Evolutionary conservation across 1,140 invertebrate genomes (phyloP).

Genomic region (Hypothenemus hampei): DNA sequence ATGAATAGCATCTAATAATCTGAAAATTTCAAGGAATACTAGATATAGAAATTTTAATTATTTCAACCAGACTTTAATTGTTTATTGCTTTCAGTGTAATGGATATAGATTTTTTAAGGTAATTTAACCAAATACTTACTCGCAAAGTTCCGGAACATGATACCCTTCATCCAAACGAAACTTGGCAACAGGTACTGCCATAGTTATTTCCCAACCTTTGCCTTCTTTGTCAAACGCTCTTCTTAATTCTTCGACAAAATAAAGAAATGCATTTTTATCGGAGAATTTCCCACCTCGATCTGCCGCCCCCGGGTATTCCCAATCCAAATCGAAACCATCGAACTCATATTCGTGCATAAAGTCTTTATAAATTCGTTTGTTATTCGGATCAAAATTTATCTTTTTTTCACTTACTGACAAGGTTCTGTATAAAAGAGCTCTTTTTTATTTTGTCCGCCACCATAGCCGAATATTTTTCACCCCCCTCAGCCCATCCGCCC

Average conservation of each 20-base stretch:
- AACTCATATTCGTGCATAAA: constrained; percentile 74
- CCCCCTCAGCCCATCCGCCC: constrained; percentile 84
- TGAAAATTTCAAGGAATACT: constrained; percentile 36
- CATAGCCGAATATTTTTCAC: constrained; percentile 77
- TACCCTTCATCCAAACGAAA: constrained; percentile 82
- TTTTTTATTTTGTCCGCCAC: constrained; percentile 63
- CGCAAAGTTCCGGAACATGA: constrained; percentile 80
- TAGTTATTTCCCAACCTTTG: constrained; percentile 80
- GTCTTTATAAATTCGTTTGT: constrained; percentile 45
- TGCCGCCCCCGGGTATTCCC: constrained; percentile 82
- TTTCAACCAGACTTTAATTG: background rate
- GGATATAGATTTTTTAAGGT: background rate
- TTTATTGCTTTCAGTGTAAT: background rate
- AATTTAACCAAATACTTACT: constrained; percentile 54
- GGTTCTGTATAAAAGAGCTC: constrained; percentile 67
- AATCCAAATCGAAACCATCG: constrained; percentile 79
- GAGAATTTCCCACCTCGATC: constrained; percentile 77
- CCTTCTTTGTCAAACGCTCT: constrained; percentile 68
- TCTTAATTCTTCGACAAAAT: constrained; percentile 74
- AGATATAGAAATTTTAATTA: background rate
- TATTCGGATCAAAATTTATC: background rate
- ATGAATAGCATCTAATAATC: constrained; percentile 73
- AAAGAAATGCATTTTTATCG: constrained; percentile 80
- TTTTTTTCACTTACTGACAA: constrained; percentile 56
- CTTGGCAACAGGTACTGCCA: constrained; percentile 80